Conservation (phyloP, 2,888 invertebrate species). For the Petrophora chlorosata region DNA sequence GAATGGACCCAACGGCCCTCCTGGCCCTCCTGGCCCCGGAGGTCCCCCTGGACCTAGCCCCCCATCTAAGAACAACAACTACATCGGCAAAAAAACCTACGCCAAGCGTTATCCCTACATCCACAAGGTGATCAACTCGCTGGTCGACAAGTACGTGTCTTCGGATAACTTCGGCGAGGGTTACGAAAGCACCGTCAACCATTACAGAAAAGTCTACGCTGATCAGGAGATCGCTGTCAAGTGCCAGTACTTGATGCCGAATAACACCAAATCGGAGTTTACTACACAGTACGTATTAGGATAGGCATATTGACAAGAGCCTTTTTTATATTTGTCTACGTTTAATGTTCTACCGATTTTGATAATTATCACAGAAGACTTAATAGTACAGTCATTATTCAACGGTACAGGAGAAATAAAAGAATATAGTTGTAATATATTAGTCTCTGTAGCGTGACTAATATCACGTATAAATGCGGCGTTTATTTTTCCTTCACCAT, state of each 20-base stretch:
- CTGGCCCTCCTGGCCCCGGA: slow-evolving; percentile 40
- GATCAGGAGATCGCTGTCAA: slow-evolving; percentile 66
- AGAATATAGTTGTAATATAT: too few species aligned
- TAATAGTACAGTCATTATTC: too few species aligned
- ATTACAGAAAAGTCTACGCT: slow-evolving; percentile 56
- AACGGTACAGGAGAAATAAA: too few species aligned
- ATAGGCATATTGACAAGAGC: too few species aligned
- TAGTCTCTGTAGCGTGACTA: too few species aligned
- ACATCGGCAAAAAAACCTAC: slow-evolving; percentile 63
- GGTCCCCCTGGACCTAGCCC: slow-evolving; percentile 29
- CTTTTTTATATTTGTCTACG: background rate
- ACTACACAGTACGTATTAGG: slow-evolving; percentile 45
- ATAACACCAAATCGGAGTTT: slow-evolving; percentile 52
- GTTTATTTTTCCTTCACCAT: too few species aligned
- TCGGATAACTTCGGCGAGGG: slow-evolving; percentile 55
- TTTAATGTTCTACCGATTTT: background rate
- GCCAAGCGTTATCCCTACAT: slow-evolving; percentile 70
- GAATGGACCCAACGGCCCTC: slow-evolving; percentile 37
- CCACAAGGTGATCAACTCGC: slow-evolving; percentile 60
- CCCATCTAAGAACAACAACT: slow-evolving; percentile 49
- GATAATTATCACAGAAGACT: too few species aligned
- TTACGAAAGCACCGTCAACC: slow-evolving; percentile 51
- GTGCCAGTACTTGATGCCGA: slow-evolving; percentile 62
- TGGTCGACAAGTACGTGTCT: slow-evolving; percentile 67
- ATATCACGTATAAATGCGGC: too few species aligned